Percentiles rank a stretch among this genome's conserved stretches.
These are phyloP conservation scores for Alouatta palliata DNA, from an alignment of 2,113 vertebrate genomes.

Conservation along the genomic window DNA sequence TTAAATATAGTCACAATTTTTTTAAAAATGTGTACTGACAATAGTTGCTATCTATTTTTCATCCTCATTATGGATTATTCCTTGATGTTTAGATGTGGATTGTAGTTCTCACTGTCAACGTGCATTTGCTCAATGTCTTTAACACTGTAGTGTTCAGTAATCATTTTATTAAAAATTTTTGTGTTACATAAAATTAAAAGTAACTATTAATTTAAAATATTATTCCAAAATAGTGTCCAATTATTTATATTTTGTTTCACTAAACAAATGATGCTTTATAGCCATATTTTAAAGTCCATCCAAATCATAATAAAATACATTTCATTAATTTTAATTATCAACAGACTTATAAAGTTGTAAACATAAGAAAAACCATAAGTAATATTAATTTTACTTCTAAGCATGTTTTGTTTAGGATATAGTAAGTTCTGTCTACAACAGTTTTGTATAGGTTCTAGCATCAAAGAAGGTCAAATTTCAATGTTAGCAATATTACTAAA, in stretches of 20 bases:
- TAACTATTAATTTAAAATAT: slow-evolving; percentile 57
- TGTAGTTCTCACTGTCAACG: background rate
- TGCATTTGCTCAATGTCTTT: background rate
- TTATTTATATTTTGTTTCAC: slow-evolving; percentile 71
- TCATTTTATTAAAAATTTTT: background rate
- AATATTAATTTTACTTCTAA: slow-evolving; percentile 26
- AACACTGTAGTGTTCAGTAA: slow-evolving; percentile 39
- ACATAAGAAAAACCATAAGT: background rate
- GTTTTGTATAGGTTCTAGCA: background rate
- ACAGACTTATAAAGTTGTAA: background rate
- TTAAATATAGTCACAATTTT: background rate
- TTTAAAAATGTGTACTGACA: background rate
- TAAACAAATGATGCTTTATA: slow-evolving; percentile 44
- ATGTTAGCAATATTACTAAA: slow-evolving; percentile 6
- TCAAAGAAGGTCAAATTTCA: background rate
- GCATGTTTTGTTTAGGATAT: background rate
- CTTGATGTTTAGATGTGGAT: background rate
- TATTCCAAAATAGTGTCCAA: slow-evolving; percentile 50
- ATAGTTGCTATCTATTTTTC: background rate
- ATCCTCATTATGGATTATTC: background rate
- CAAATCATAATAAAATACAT: slow-evolving; percentile 49
- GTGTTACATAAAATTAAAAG: slow-evolving; percentile 23
- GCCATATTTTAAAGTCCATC: slow-evolving; percentile 54
- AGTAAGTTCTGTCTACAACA: background rate
- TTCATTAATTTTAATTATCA: slow-evolving; percentile 51